Evolutionary conservation across 2,113 vertebrate species (phyloP).

Genomic region (Alaudala cheleensis): DNA sequence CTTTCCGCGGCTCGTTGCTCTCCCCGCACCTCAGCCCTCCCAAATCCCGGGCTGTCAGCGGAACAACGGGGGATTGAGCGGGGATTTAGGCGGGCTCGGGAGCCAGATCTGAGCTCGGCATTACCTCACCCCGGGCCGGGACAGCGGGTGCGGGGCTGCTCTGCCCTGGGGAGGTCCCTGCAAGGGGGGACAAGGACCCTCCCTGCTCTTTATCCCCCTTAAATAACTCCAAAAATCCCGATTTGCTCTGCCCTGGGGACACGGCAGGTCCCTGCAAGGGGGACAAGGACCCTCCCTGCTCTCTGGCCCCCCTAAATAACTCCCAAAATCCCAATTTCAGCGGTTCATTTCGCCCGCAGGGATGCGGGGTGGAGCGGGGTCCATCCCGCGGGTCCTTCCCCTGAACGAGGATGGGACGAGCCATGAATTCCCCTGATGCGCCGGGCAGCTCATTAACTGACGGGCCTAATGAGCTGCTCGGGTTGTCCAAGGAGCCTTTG

Average conservation of each 20-base stretch:
- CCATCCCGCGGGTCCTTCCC: fast-evolving
- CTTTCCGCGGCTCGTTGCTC: not conserved
- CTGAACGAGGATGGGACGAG: fast-evolving
- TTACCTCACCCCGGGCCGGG: not conserved
- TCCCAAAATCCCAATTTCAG: not conserved
- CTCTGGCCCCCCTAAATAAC: too few relatives aligned
- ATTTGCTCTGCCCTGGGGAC: not conserved
- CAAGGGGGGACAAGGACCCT: fast-evolving
- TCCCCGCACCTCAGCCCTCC: not conserved
- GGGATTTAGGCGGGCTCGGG: not conserved
- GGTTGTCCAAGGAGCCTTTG: fast-evolving
- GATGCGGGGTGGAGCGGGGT: fast-evolving
- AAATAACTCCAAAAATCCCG: fast-evolving
- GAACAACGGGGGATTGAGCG: not conserved
- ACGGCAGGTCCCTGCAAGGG: not conserved
- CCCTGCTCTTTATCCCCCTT: too few relatives aligned
- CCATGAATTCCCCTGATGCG: fast-evolving
- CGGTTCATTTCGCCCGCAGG: fast-evolving
- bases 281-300: not conserved
- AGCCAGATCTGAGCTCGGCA: not conserved
- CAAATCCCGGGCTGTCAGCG: slow-evolving; percentile 13
- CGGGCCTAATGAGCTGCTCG: not conserved
- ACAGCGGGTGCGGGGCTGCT: not conserved
- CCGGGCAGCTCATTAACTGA: not conserved
- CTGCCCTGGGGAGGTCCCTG: not conserved